Percentiles rank a stretch among this genome's conserved stretches.
Evolutionary conservation across 2,888 invertebrate genomes (phyloP).

Genomic region (Drosophila prostipennis): DNA sequence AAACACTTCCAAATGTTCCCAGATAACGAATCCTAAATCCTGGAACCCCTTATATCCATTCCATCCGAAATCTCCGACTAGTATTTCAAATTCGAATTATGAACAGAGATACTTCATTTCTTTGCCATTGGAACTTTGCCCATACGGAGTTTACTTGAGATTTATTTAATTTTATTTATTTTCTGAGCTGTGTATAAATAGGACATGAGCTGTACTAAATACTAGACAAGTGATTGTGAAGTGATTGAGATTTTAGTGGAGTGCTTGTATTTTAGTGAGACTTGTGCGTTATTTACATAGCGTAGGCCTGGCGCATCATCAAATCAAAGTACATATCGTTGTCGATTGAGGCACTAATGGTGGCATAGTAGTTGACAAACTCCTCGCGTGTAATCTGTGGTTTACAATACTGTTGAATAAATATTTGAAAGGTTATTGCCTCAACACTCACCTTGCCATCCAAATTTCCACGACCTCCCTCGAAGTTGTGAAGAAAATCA

Average conservation of each 20-base stretch:
- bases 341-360: slow-evolving; percentile 97
- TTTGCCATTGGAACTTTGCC: slow-evolving; percentile 30
- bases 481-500: slow-evolving; percentile 94
- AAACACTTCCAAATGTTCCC: slow-evolving; percentile 41
- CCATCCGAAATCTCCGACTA: slow-evolving; percentile 18
- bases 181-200: slow-evolving; percentile 46
- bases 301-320: slow-evolving; percentile 97
- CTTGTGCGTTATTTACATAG: slow-evolving; percentile 86
- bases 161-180: slow-evolving; percentile 43
- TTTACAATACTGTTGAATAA: too few species aligned
- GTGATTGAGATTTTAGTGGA: slow-evolving; percentile 34
- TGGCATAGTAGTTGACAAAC: slow-evolving; percentile 96
- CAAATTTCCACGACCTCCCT: slow-evolving; percentile 87
- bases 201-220: slow-evolving; percentile 48
- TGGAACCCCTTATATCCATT: slow-evolving; percentile 1
- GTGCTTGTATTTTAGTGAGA: background rate
- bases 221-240: slow-evolving; percentile 27
- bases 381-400: slow-evolving; percentile 96
- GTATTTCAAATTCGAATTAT: slow-evolving; percentile 38
- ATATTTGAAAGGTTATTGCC: rapidly evolving
- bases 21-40: slow-evolving; percentile 20
- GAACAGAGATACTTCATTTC: slow-evolving; percentile 17
- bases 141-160: slow-evolving; percentile 14
- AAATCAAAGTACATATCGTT: slow-evolving; percentile 97
- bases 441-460: slow-evolving; percentile 89